Conservation (phyloP, 2,888 invertebrate genomes). For the Alentia gelatinosa region DNA sequence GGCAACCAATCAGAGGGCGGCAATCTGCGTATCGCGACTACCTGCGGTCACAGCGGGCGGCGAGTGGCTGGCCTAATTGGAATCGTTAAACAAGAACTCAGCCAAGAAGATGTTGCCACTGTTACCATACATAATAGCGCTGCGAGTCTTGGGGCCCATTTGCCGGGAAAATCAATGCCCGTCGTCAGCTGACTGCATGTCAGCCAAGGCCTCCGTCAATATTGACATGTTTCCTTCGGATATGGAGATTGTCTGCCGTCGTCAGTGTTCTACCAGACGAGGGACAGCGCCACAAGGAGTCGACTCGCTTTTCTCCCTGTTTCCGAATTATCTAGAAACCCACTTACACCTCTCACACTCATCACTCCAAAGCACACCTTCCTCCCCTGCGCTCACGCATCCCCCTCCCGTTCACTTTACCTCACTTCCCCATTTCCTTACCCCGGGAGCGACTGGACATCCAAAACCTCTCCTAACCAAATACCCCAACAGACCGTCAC, state of each 20-base stretch:
- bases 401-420: not conserved
- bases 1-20: not conserved
- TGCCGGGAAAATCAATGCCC: not conserved
- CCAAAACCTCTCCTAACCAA: no score
- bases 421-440: not conserved
- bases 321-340: not conserved
- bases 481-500: not conserved
- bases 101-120: not conserved
- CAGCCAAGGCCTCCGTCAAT: not conserved
- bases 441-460: no score
- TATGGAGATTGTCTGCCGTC: not conserved
- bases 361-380: not conserved
- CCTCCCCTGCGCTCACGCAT: not conserved
- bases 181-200: not conserved
- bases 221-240: conserved; percentile 34
- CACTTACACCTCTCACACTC: not conserved
- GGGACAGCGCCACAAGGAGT: not conserved
- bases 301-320: not conserved
- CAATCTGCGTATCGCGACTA: not conserved
- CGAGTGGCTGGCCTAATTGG: conserved; percentile 24
- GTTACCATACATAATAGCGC: conserved; percentile 17
- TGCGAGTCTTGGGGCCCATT: not conserved
- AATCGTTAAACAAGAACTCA: conserved; percentile 6
- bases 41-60: not conserved
- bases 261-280: not conserved